A percentile compares a stretch with the other conserved stretches of the same genome.
These are phyloP conservation scores for Columbina picui DNA, from an alignment of 2,113 vertebrate species.

Conservation along the genomic window DNA sequence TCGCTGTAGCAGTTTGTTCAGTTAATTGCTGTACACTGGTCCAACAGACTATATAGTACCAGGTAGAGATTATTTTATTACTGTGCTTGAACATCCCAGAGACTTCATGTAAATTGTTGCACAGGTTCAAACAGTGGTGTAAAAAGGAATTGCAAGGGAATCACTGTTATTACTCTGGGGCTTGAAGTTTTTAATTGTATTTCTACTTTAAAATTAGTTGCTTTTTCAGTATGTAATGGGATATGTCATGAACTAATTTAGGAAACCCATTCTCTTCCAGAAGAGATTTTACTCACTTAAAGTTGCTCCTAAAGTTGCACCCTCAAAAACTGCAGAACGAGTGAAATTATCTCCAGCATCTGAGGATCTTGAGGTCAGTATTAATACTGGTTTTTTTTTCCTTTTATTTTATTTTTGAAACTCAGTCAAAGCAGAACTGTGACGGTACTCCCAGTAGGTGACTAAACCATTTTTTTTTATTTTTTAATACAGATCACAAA, in stretches of 20 bases:
- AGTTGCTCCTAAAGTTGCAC: slow-evolving; percentile 83
- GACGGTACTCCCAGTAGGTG: neutral
- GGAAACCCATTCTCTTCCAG: slow-evolving; percentile 69
- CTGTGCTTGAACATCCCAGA: neutral
- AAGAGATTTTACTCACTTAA: slow-evolving; percentile 90
- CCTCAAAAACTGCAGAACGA: slow-evolving; percentile 58
- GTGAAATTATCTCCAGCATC: slow-evolving; percentile 77
- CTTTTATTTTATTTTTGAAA: neutral
- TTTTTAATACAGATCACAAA: slow-evolving; percentile 85
- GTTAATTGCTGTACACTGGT: neutral
- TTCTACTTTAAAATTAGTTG: neutral
- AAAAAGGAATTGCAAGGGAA: neutral
- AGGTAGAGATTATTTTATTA: neutral
- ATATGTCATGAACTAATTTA: neutral
- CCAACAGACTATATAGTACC: fast-evolving
- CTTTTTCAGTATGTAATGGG: neutral
- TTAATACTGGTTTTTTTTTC: neutral
- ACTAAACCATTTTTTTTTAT: neutral
- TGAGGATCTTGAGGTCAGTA: slow-evolving; percentile 91
- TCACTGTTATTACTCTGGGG: neutral
- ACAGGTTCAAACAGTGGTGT: neutral
- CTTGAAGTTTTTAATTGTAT: neutral
- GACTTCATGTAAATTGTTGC: neutral
- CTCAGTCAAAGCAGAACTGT: neutral
- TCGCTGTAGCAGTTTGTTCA: neutral